A percentile compares a stretch with the other conserved stretches of the same genome.
Conservation (phyloP, 2,113 vertebrate genomes). For the Ammodytes marinus region DNA sequence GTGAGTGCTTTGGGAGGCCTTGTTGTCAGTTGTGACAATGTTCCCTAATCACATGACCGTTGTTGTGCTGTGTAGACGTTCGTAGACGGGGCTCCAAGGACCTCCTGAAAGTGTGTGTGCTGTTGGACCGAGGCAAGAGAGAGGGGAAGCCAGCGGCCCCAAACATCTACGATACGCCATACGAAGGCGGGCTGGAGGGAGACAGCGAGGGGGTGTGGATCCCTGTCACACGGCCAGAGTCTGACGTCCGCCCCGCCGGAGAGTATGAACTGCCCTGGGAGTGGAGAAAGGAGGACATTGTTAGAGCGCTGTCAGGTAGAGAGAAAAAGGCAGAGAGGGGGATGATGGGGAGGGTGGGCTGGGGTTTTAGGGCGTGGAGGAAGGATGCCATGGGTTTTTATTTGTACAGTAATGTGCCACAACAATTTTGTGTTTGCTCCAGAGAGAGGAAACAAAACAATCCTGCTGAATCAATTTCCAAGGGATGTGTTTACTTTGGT, state of each 20-base stretch:
- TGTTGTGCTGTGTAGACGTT: constrained; percentile 86
- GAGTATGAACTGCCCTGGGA: constrained; percentile 88
- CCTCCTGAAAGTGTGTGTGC: constrained; percentile 91
- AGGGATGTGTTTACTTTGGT: constrained; percentile 58
- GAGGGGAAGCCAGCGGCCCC: constrained; percentile 70
- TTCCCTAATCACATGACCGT: background rate
- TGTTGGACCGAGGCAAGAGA: constrained; percentile 86
- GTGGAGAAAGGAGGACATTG: constrained; percentile 88
- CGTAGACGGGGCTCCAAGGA: constrained; percentile 94
- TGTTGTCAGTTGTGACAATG: background rate
- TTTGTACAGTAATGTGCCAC: constrained; percentile 61
- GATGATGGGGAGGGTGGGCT: constrained; percentile 46
- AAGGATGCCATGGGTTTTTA: constrained; percentile 61
- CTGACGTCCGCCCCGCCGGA: constrained; percentile 81
- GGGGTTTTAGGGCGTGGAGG: constrained; percentile 60
- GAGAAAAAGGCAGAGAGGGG: constrained; percentile 55
- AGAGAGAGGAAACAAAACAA: constrained; percentile 63
- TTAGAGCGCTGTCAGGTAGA: constrained; percentile 86
- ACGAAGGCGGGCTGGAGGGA: constrained; percentile 81
- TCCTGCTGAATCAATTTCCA: constrained; percentile 58
- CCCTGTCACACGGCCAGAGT: constrained; percentile 84
- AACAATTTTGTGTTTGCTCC: constrained; percentile 65
- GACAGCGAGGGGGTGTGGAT: constrained; percentile 80
- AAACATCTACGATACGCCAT: constrained; percentile 86
- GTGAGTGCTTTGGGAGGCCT: background rate